A percentile compares a stretch with the other conserved stretches of the same genome.
Conservation (phyloP, 2,113 vertebrate genomes). For the Mormyrus iriodes region DNA sequence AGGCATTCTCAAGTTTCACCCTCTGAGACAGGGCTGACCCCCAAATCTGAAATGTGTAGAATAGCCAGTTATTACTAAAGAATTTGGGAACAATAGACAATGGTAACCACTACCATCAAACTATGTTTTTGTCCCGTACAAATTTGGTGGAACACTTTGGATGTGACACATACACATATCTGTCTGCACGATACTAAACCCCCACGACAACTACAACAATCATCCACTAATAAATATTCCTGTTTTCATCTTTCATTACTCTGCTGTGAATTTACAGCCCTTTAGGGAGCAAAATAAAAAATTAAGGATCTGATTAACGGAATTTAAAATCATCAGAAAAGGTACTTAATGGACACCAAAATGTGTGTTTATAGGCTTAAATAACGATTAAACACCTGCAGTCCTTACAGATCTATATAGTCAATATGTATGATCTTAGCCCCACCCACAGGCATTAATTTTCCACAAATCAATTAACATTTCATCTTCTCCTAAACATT, state of each 20-base stretch:
- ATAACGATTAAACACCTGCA: background rate
- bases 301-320: background rate
- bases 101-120: background rate
- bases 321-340: background rate
- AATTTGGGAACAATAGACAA: background rate
- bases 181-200: background rate
- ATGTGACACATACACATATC: background rate
- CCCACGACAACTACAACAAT: background rate
- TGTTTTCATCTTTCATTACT: background rate
- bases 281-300: background rate
- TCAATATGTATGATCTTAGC: background rate
- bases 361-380: no score
- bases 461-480: background rate
- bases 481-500: background rate
- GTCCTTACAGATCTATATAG: background rate
- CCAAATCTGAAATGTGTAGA: background rate
- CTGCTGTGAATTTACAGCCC: background rate
- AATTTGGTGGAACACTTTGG: background rate
- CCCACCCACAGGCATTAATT: no score
- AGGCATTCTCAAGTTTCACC: background rate
- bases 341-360: background rate
- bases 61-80: background rate
- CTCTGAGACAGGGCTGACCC: background rate
- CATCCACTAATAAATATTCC: background rate
- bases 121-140: background rate